Evolutionary conservation across 2,797 vertebrate genomes (phyloP).

Genomic region (Macropus fuliginosus): DNA sequence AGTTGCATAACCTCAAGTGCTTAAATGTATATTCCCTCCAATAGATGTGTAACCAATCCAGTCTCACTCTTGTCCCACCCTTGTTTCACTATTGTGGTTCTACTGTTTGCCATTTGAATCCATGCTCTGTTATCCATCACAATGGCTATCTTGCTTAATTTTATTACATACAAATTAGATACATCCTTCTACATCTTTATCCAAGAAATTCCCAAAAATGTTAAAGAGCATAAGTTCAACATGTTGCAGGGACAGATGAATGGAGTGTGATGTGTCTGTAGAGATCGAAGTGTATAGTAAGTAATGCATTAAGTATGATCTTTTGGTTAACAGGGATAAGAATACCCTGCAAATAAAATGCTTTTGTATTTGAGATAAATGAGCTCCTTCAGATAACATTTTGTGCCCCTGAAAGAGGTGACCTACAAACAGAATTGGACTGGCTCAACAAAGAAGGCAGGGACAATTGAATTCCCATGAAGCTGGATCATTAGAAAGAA

Average conservation of each 20-base stretch:
- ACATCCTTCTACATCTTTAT: background rate
- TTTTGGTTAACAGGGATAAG: constrained; percentile 26
- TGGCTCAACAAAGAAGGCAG: constrained; percentile 16
- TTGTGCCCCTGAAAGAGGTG: background rate
- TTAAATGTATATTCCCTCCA: background rate
- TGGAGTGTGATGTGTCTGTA: background rate
- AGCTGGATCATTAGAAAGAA: background rate
- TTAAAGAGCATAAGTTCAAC: background rate
- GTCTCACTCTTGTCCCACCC: background rate
- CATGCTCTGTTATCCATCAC: background rate
- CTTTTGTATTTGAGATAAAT: background rate
- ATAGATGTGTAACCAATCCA: background rate
- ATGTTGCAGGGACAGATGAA: background rate
- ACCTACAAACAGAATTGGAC: background rate
- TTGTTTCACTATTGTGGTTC: background rate
- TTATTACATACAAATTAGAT: background rate
- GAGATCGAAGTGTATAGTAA: background rate
- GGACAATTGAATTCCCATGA: background rate
- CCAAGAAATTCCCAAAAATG: background rate
- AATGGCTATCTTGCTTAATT: background rate
- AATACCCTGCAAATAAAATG: background rate
- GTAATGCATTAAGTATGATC: background rate
- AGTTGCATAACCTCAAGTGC: background rate
- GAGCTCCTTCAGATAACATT: background rate
- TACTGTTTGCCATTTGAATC: background rate